A percentile compares a stretch with the other conserved stretches of the same genome.
These are phyloP conservation scores for Microtus oregoni DNA, from an alignment of 2,113 vertebrate genomes.

Conservation along the genomic window DNA sequence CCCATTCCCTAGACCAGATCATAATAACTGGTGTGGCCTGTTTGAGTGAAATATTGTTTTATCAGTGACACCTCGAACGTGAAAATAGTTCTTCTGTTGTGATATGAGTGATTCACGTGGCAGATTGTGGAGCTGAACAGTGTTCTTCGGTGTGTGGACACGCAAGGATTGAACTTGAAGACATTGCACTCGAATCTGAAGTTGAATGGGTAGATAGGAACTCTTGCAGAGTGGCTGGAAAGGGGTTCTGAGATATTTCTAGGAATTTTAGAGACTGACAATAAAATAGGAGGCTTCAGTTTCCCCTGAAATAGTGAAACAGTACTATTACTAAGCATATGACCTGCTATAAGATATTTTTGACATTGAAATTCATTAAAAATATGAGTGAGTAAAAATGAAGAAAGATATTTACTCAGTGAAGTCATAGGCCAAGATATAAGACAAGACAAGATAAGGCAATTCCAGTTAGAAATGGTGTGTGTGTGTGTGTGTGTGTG, in stretches of 20 bases:
- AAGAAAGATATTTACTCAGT: not conserved
- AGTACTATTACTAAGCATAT: not conserved
- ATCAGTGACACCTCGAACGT: slow-evolving; percentile 14
- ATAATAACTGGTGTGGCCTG: slow-evolving; percentile 26
- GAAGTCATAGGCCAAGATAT: not conserved
- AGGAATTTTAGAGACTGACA: not conserved
- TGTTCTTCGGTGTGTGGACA: slow-evolving; percentile 4
- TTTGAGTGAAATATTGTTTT: slow-evolving; percentile 28
- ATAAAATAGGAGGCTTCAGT: not conserved
- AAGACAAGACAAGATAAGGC: not conserved
- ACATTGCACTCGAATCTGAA: not conserved
- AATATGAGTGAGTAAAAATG: not conserved
- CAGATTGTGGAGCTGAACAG: not conserved
- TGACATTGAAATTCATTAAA: not conserved
- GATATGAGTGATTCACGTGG: slow-evolving; percentile 18
- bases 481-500: not conserved
- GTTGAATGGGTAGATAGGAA: not conserved
- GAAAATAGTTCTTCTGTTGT: slow-evolving; percentile 35
- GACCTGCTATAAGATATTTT: not conserved
- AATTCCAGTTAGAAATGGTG: not conserved
- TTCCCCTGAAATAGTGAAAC: not conserved
- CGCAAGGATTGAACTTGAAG: not conserved
- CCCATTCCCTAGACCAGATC: slow-evolving; percentile 2
- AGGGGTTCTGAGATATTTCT: not conserved
- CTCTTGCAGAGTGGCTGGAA: not conserved